These are phyloP conservation scores for Acyrthosiphon pisum DNA, from an alignment of 1,140 invertebrate species.

Conservation along the genomic window DNA sequence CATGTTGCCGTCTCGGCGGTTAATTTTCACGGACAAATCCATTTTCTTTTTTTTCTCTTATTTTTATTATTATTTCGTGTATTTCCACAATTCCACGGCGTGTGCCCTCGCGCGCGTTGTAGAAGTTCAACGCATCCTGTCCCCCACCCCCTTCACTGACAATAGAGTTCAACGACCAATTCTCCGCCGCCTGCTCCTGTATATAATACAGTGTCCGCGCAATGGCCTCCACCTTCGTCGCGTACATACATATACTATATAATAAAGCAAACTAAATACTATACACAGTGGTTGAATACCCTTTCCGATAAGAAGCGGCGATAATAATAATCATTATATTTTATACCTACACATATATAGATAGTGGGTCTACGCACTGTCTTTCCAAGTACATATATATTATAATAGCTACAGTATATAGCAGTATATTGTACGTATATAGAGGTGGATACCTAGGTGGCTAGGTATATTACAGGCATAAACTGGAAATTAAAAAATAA, in stretches of 20 bases:
- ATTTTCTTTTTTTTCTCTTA: conserved; percentile 35
- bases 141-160: neutral
- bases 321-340: neutral
- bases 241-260: neutral
- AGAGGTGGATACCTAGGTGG: neutral
- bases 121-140: conserved; percentile 32
- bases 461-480: neutral
- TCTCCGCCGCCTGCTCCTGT: neutral
- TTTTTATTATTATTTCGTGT: conserved; percentile 9
- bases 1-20: conserved; percentile 53
- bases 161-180: conserved; percentile 8
- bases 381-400: neutral
- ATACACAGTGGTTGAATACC: neutral
- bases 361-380: neutral
- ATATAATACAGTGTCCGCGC: neutral
- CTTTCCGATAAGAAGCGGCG: neutral
- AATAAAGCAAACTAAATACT: neutral
- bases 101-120: neutral
- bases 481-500: conserved; percentile 9
- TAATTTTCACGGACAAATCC: conserved; percentile 55
- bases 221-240: neutral
- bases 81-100: conserved; percentile 12
- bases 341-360: neutral
- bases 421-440: neutral
- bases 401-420: neutral